Base-by-base conservation (phyloP, 2,888 invertebrate species). In the Melangyna quadrimaculata region DNA sequence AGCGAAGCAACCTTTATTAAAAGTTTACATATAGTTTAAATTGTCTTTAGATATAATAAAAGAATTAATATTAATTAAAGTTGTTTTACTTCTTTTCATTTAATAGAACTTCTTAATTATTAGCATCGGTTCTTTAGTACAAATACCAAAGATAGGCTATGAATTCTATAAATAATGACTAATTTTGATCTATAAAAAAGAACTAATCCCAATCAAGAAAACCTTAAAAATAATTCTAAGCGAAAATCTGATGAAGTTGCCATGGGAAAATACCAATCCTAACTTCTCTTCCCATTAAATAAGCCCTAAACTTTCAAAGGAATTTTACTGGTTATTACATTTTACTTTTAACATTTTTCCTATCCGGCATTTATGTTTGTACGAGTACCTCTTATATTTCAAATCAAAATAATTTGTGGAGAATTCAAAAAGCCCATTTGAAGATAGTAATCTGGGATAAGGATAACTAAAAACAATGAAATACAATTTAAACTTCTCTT, bases 401-500 rank as follows among this genome's bases (percentile, higher is more conserved):
- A n/a, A 45, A 67, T 32, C 19, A 32, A 40, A 43, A 40, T 17
- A 45, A 55, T 43, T 43, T 35, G 7, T 37, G 17, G 3, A 19
- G 53, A 73, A 65, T 61, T 53, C 71, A 22, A 43, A 79, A 75
- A 79, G 51, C 67, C 71, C 65, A 84, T 67, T 79, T 53, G 57
- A 29, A 12, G 1, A n/a, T n/a, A 59, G 37, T 67, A 53, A 67
- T 61, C 65, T 71, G 17, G 59, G 75, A 84, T 79, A 79, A 75
- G 65, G 43, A 61, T 67, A 48, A 67, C 65, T 45, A 67, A 45
- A 84, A 75, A 84, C 84, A 84, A 84, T 79, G 79, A 79, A 84
- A 75, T 67, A 84, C 82, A 75, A 84, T 84, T 79, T 75, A 79
- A 79, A 79, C 79, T 48, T 67, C 48, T 71, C 65, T 63, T 17